Percentiles rank a stretch among this genome's conserved stretches.
phyloP scores from a whole-genome alignment of 2,797 vertebrate genomes.

The Thripadectes ignobilis region DNA sequence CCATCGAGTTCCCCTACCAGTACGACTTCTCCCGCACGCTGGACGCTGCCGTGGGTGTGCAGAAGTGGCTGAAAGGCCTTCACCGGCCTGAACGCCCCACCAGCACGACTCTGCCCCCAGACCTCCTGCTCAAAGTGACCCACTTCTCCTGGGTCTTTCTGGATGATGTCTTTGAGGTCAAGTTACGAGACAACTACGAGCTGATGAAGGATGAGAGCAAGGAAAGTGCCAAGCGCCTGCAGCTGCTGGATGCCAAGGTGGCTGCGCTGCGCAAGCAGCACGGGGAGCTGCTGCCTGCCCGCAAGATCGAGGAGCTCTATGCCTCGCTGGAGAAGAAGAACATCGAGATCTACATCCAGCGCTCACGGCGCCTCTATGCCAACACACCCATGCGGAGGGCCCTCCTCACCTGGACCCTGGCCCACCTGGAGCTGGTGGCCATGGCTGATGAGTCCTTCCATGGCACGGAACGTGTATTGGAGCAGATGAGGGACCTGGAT shows the following conservation, averaged over 20 bases:
- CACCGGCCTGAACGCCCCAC: conserved; percentile 64
- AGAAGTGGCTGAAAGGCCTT: conserved; percentile 95
- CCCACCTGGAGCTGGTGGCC: conserved; percentile 86
- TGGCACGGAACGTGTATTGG: conserved; percentile 84
- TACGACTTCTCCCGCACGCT: conserved; percentile 95
- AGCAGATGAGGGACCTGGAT: conserved; percentile 92
- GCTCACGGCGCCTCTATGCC: conserved; percentile 91
- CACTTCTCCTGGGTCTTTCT: conserved; percentile 96
- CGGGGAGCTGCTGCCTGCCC: conserved; percentile 92
- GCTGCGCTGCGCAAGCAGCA: conserved; percentile 94
- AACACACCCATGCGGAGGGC: conserved; percentile 97
- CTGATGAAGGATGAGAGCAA: conserved; percentile 98
- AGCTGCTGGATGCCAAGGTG: conserved; percentile 93
- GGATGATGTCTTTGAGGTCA: conserved; percentile 95
- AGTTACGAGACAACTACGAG: conserved; percentile 96
- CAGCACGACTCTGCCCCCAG: conserved; percentile 80
- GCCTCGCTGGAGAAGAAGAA: conserved; percentile 96
- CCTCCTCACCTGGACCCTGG: conserved; percentile 91
- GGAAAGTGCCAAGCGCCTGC: conserved; percentile 93
- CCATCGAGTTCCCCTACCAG: conserved; percentile 93
- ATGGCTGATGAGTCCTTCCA: conserved; percentile 90
- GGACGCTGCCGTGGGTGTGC: conserved; percentile 88
- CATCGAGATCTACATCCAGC: conserved; percentile 99
- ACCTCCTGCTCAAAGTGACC: conserved; percentile 87
- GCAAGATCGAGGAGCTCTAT: conserved; percentile 97